Evolutionary conservation across 2,797 vertebrate species (phyloP).

Genomic region (Pelochelys cantorii): DNA sequence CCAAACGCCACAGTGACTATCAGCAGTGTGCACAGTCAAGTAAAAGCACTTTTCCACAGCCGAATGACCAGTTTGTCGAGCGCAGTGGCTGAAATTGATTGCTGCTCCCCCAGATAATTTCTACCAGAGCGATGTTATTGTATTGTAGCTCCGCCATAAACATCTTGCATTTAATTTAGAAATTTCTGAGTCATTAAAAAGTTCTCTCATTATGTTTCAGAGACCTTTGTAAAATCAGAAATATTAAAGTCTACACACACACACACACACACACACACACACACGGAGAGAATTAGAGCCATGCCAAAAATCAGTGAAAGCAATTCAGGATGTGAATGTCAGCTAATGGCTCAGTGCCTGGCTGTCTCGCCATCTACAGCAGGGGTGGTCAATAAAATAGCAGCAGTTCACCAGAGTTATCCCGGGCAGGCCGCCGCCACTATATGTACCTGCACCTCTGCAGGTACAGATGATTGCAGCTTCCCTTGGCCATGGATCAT

Average conservation of each 20-base stretch:
- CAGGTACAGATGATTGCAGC: too few species aligned
- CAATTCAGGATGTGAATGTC: neutral
- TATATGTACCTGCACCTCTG: too few species aligned
- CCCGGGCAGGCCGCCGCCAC: too few species aligned
- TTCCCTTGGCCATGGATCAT: too few species aligned
- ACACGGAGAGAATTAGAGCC: neutral
- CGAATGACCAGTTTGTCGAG: constrained; percentile 61
- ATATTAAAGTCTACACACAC: neutral
- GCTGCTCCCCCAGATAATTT: constrained; percentile 67
- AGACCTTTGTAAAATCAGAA: constrained; percentile 55
- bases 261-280: neutral
- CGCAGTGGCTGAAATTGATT: constrained; percentile 68
- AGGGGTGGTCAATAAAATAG: too few species aligned
- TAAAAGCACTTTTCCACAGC: constrained; percentile 69
- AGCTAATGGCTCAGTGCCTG: neutral
- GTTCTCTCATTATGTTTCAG: constrained; percentile 54
- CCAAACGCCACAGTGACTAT: constrained; percentile 74
- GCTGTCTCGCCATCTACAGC: neutral
- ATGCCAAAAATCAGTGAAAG: constrained; percentile 14
- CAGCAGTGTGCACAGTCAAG: constrained; percentile 65
- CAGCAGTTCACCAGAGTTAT: too few species aligned
- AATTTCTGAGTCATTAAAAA: constrained; percentile 75
- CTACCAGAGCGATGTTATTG: constrained; percentile 63
- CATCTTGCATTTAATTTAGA: constrained; percentile 75
- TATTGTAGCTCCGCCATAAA: constrained; percentile 66